These are phyloP conservation scores for Hermodice carunculata DNA, from an alignment of 2,888 invertebrate genomes.

Conservation along the genomic window DNA sequence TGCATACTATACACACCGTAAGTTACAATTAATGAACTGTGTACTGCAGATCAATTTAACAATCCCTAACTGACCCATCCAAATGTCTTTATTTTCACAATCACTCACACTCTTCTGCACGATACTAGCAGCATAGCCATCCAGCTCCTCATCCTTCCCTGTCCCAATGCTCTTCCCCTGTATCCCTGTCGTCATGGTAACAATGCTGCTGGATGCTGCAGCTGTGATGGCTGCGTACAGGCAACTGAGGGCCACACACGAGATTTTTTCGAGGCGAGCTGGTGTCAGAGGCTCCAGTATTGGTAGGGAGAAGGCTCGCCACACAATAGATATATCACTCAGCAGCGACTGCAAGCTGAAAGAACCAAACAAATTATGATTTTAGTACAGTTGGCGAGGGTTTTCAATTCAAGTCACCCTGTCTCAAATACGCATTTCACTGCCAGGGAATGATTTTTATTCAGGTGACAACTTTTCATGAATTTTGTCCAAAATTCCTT, in stretches of 20 bases:
- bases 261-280: conserved; percentile 85
- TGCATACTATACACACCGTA: too few species aligned
- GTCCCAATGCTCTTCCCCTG: conserved; percentile 44
- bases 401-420: too few species aligned
- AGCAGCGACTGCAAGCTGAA: conserved; percentile 75
- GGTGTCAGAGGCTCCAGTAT: conserved; percentile 89
- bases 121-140: conserved; percentile 83
- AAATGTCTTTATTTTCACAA: not conserved
- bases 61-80: too few species aligned
- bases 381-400: too few species aligned
- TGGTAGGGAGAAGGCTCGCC: conserved; percentile 86
- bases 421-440: too few species aligned
- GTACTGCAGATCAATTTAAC: too few species aligned
- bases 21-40: too few species aligned
- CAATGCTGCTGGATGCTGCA: conserved; percentile 68
- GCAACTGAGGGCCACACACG: conserved; percentile 85
- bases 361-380: conserved; percentile 3
- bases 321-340: conserved; percentile 86
- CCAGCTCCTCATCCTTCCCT: conserved; percentile 83
- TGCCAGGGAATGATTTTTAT: too few species aligned
- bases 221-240: conserved; percentile 76
- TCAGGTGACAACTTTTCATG: too few species aligned
- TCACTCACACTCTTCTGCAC: conserved; percentile 82
- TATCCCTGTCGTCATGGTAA: conserved; percentile 55
- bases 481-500: too few species aligned